A percentile compares a stretch with the other conserved stretches of the same genome.
These are phyloP conservation scores for Acanthochromis polyacanthus DNA, from an alignment of 2,113 vertebrate genomes.

Conservation along the genomic window DNA sequence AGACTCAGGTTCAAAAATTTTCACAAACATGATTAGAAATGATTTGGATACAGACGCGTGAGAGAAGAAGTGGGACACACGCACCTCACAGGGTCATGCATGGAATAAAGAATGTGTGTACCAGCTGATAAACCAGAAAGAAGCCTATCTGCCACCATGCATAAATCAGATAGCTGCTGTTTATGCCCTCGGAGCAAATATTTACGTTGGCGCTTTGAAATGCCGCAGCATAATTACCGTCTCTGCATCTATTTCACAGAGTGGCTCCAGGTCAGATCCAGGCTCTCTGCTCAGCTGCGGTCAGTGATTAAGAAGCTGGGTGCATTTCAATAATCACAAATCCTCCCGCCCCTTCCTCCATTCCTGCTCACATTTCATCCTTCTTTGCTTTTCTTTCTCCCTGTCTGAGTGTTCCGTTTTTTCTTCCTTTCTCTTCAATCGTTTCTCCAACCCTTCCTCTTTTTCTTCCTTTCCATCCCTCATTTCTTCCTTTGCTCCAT, in stretches of 20 bases:
- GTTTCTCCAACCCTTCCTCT: background rate
- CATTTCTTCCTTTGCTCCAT: background rate
- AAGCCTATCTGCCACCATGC: slow-evolving; percentile 39
- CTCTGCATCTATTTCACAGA: slow-evolving; percentile 30
- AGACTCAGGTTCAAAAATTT: background rate
- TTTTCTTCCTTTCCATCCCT: background rate
- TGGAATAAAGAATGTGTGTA: slow-evolving; percentile 35
- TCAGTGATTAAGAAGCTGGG: slow-evolving; percentile 47
- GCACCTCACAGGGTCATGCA: slow-evolving; percentile 25
- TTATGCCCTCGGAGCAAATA: slow-evolving; percentile 62
- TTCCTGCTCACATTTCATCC: background rate
- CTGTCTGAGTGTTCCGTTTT: background rate
- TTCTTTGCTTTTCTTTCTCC: background rate
- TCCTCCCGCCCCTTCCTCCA: background rate
- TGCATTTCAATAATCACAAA: slow-evolving; percentile 31
- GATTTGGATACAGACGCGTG: too few relatives aligned
- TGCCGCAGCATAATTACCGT: slow-evolving; percentile 49
- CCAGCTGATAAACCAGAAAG: slow-evolving; percentile 58
- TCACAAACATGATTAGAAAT: background rate
- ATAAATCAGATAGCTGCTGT: slow-evolving; percentile 64
- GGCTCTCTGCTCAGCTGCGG: slow-evolving; percentile 43
- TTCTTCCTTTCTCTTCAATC: background rate
- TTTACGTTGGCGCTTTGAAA: slow-evolving; percentile 67
- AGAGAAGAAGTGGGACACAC: background rate
- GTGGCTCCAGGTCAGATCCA: slow-evolving; percentile 60